These are phyloP conservation scores for Molossus alvarezi DNA, from an alignment of 2,797 vertebrate genomes.

Conservation along the genomic window DNA sequence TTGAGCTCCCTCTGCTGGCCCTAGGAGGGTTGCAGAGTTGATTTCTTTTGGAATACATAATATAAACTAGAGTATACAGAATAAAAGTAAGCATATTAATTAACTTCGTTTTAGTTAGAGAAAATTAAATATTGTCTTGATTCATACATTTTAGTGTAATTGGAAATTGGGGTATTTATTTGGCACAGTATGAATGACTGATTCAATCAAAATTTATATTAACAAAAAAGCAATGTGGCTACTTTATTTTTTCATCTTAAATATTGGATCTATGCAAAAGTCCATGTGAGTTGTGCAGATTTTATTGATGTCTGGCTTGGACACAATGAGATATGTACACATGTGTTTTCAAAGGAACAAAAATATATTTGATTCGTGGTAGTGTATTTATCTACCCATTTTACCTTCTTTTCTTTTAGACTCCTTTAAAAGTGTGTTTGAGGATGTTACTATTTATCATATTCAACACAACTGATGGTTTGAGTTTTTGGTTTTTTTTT, in stretches of 20 bases:
- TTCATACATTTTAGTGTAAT: too few relatives aligned
- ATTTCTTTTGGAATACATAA: too few relatives aligned
- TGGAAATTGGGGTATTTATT: too few relatives aligned
- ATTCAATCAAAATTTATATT: conserved; percentile 30
- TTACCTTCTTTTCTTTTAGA: conserved; percentile 41
- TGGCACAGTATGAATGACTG: too few relatives aligned
- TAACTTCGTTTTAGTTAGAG: too few relatives aligned
- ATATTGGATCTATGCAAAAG: conserved; percentile 35
- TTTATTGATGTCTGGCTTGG: not conserved
- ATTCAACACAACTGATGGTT: not conserved
- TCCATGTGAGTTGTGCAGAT: not conserved
- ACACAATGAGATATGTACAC: not conserved
- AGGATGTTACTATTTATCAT: not conserved
- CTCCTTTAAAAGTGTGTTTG: conserved; percentile 1
- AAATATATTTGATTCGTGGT: not conserved
- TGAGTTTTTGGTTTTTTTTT: not conserved
- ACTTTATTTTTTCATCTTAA: conserved; percentile 61
- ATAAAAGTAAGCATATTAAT: too few relatives aligned
- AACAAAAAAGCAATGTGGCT: not conserved
- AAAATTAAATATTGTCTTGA: too few relatives aligned
- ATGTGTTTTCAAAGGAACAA: conserved; percentile 52
- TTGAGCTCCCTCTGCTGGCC: too few relatives aligned
- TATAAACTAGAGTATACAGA: too few relatives aligned
- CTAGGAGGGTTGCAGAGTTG: too few relatives aligned
- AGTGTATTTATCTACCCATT: not conserved